Evolutionary conservation across 2,113 vertebrate genomes (phyloP), one percentile per base, ranked within the genome.

Genomic region (Corythornis cristatus): DNA sequence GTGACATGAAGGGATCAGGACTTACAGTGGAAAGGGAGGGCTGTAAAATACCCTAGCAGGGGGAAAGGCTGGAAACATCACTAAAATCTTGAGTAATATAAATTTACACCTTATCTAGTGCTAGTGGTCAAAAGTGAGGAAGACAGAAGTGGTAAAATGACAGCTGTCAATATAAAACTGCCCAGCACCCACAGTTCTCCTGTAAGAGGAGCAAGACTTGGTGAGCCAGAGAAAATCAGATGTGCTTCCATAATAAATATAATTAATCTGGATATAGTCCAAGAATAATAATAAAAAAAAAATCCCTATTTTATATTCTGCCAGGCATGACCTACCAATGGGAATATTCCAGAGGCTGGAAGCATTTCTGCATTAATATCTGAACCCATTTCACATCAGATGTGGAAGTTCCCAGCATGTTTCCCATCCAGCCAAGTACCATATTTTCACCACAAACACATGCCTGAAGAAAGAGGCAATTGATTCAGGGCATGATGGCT

Each of bases 321-420:
- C 42, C 58, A 79, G 35, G 57, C 87, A 79, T n/a, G 20, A 54
- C 54, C 46, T 50, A 14, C 25, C 21, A 64, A 10, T 6, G 74
- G 74, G 29, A 88, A 42, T 14, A 74, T 8, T 45, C 33, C 28
- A 40, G 50, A 72, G 25, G 45, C n/a, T 68, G 26, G n/a, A 45
- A 78, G 37, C 21, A 28, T 11, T 75, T 62, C 70, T 78, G n/a
- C 53, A 61, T 35, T 9, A 77, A 87, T 11, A 53, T 16, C 64
- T 17, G 8, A 33, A 57, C 31, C 33, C 54, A 40, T 18, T 43
- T 19, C 56, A 35, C 1, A 0, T 0, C 3, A 1, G 35, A 16
- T 42, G 8, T 11, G 15, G 72, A 45, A 93, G 6, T 13, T 40
- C 45, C 58, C 56, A 28, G 48, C 16, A 51, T 26, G 15, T 28